phyloP scores from a whole-genome alignment of 2,113 vertebrate species.

The Xenotilapia leptura region DNA sequence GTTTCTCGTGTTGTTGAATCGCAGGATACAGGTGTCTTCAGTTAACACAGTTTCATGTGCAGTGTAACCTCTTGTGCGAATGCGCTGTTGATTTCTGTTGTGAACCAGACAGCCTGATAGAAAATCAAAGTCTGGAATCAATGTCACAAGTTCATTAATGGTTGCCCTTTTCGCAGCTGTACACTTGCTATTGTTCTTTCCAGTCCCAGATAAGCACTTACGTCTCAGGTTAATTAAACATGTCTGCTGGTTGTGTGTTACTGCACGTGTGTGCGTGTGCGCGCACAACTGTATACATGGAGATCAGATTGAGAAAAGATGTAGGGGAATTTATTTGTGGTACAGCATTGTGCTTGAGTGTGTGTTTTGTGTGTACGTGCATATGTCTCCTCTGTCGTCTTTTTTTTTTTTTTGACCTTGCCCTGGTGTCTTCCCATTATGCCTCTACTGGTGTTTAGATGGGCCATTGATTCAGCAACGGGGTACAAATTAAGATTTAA shows the following conservation, averaged over 20 bases:
- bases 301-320: neutral
- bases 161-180: conserved; percentile 58
- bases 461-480: conserved; percentile 65
- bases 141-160: conserved; percentile 70
- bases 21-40: conserved; percentile 13
- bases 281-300: neutral
- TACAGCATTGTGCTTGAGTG: neutral
- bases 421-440: conserved; percentile 59
- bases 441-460: conserved; percentile 60
- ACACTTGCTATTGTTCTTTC: conserved; percentile 51
- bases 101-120: conserved; percentile 54
- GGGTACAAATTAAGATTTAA: conserved; percentile 80
- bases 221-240: conserved; percentile 58
- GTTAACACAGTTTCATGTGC: neutral
- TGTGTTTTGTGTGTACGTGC: neutral
- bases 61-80: conserved; percentile 13
- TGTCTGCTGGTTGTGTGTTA: conserved; percentile 2
- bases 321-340: neutral
- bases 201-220: conserved; percentile 29
- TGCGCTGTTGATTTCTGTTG: conserved; percentile 46
- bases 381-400: neutral
- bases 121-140: conserved; percentile 71
- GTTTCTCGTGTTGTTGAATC: neutral
- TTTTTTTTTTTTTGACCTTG: conserved; percentile 59
- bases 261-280: neutral